These are phyloP conservation scores for Ips typographus DNA, from an alignment of 1,140 invertebrate genomes.

Conservation along the genomic window DNA sequence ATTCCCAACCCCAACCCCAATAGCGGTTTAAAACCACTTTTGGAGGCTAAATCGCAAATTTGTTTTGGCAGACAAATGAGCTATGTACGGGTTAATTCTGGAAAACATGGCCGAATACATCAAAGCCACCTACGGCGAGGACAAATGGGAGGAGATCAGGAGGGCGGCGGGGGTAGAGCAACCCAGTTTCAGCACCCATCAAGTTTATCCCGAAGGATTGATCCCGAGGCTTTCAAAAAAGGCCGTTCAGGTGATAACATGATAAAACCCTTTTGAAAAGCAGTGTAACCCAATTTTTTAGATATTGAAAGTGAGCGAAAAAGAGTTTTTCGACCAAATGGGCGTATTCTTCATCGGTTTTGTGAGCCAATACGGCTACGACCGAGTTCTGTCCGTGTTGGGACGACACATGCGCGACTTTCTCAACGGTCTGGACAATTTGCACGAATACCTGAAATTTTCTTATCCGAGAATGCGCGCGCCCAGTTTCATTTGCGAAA, in stretches of 20 bases:
- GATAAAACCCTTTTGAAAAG: neutral
- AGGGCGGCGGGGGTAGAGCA: constrained; percentile 79
- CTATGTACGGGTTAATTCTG: constrained; percentile 92
- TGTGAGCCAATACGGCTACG: constrained; percentile 94
- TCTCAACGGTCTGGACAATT: constrained; percentile 92
- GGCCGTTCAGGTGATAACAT: constrained; percentile 71
- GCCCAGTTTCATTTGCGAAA: constrained; percentile 95
- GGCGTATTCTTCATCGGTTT: constrained; percentile 88
- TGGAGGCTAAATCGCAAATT: neutral
- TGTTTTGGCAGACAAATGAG: constrained; percentile 49
- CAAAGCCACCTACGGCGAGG: constrained; percentile 85
- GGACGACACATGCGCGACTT: constrained; percentile 94
- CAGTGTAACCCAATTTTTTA: constrained; percentile 50
- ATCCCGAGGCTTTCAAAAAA: constrained; percentile 82
- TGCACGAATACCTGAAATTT: constrained; percentile 96
- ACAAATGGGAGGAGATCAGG: constrained; percentile 86
- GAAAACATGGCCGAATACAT: constrained; percentile 93
- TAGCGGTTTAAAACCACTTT: neutral
- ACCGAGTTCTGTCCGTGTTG: constrained; percentile 83
- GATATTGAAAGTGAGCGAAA: constrained; percentile 81
- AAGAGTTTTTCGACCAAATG: constrained; percentile 88
- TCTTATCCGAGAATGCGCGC: constrained; percentile 92
- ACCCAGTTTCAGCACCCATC: constrained; percentile 86
- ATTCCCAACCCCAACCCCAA: too few relatives aligned
- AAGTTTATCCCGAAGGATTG: constrained; percentile 88